These are phyloP conservation scores for Epizoanthus ramosus DNA, from an alignment of 92 coral and sea anemone genomes.

Conservation along the genomic window DNA sequence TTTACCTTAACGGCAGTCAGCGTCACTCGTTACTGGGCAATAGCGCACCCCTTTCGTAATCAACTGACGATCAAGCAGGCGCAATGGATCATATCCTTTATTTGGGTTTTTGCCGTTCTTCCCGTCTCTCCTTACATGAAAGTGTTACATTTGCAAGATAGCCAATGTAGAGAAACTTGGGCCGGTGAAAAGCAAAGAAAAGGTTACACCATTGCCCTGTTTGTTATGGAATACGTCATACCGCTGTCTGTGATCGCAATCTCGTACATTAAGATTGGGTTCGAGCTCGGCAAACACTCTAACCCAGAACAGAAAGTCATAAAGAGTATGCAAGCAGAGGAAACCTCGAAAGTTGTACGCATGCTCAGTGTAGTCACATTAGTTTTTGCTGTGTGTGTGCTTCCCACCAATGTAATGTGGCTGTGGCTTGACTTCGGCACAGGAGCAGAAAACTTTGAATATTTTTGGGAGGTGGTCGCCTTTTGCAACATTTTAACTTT, in stretches of 20 bases:
- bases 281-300: conserved; percentile 70
- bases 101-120: conserved; percentile 74
- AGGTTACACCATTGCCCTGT: conserved; percentile 77
- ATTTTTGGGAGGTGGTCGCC: conserved; percentile 89
- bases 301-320: conserved; percentile 67
- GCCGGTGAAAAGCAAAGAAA: conserved; percentile 49
- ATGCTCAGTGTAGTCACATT: conserved; percentile 86
- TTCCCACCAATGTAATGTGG: conserved; percentile 94
- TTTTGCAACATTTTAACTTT: conserved; percentile 86
- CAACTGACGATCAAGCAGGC: conserved; percentile 77
- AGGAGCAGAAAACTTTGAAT: conserved; percentile 56
- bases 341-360: conserved; percentile 85
- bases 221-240: conserved; percentile 70
- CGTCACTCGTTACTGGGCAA: conserved; percentile 91
- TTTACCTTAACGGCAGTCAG: conserved; percentile 95
- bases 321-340: conserved; percentile 66
- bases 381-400: conserved; percentile 82
- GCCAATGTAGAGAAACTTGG: conserved; percentile 78
- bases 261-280: conserved; percentile 78
- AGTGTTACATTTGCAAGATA: conserved; percentile 57
- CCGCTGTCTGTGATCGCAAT: conserved; percentile 73
- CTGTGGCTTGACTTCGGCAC: conserved; percentile 94
- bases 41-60: conserved; percentile 79
- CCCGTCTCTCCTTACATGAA: conserved; percentile 86
- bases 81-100: conserved; percentile 65